These are phyloP conservation scores for Gymnogyps californianus DNA, from an alignment of 2,113 vertebrate genomes.

Conservation along the genomic window DNA sequence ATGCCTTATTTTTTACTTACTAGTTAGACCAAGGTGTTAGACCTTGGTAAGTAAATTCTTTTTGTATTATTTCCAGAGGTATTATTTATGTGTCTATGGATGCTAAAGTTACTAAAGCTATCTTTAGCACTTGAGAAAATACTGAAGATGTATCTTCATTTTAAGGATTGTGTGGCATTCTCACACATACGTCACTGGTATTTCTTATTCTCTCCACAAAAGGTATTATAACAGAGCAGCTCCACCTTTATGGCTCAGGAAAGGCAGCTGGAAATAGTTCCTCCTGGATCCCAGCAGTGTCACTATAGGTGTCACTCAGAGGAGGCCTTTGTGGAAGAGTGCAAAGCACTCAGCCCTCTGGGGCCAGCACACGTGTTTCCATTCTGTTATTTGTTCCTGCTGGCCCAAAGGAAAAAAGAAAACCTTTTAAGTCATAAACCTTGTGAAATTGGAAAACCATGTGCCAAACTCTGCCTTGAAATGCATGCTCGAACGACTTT, in stretches of 20 bases:
- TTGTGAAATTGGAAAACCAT: neutral
- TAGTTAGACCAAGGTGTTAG: neutral
- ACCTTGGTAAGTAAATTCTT: neutral
- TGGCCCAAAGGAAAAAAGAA: neutral
- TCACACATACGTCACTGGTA: neutral
- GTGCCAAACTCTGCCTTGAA: neutral
- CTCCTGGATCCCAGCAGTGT: neutral
- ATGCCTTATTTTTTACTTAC: neutral
- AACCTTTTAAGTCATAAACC: neutral
- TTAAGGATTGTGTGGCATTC: neutral
- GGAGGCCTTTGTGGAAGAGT: neutral
- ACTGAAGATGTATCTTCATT: neutral
- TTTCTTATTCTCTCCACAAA: neutral
- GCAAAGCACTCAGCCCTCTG: neutral
- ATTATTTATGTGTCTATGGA: neutral
- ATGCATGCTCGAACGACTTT: neutral
- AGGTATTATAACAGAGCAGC: neutral
- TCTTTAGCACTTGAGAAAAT: neutral
- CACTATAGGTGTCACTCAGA: neutral
- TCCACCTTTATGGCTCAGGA: neutral
- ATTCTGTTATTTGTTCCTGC: neutral
- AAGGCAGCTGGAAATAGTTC: neutral
- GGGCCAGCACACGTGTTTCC: neutral
- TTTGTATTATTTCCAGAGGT: neutral
- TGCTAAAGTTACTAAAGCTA: neutral